phyloP scores from a whole-genome alignment of 2,888 invertebrate genomes.

The Nemoura dubitans region DNA sequence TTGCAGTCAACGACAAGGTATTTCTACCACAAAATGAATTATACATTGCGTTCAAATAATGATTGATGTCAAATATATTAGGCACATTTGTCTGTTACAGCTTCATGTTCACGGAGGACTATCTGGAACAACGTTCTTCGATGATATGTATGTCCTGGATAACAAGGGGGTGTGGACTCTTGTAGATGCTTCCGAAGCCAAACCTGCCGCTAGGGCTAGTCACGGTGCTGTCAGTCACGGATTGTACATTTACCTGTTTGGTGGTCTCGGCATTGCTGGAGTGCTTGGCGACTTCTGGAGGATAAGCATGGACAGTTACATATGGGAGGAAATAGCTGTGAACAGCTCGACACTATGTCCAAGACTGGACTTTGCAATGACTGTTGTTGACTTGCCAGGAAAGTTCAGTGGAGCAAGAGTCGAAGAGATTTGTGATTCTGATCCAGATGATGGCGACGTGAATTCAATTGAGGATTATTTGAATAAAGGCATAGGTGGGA shows the following conservation, averaged over 20 bases:
- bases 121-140: constrained; percentile 36
- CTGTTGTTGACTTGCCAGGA: constrained; percentile 41
- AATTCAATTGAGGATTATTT: constrained; percentile 30
- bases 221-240: constrained; percentile 45
- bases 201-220: constrained; percentile 45
- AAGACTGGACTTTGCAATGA: constrained; percentile 45
- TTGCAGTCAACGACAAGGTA: constrained; percentile 46
- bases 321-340: constrained; percentile 43
- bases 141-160: constrained; percentile 43
- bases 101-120: constrained; percentile 46
- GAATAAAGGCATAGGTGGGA: background rate
- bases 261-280: constrained; percentile 43
- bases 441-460: background rate
- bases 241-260: constrained; percentile 45
- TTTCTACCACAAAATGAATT: background rate
- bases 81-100: constrained; percentile 37
- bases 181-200: background rate
- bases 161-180: constrained; percentile 41
- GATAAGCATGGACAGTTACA: constrained; percentile 37
- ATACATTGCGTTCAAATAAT: background rate
- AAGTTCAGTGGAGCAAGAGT: constrained; percentile 29
- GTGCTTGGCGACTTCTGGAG: constrained; percentile 47
- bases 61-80: background rate
- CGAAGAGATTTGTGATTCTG: background rate
- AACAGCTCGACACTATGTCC: constrained; percentile 18